These are phyloP conservation scores for Pinna nobilis DNA, from an alignment of 1,140 invertebrate genomes.

Conservation along the genomic window DNA sequence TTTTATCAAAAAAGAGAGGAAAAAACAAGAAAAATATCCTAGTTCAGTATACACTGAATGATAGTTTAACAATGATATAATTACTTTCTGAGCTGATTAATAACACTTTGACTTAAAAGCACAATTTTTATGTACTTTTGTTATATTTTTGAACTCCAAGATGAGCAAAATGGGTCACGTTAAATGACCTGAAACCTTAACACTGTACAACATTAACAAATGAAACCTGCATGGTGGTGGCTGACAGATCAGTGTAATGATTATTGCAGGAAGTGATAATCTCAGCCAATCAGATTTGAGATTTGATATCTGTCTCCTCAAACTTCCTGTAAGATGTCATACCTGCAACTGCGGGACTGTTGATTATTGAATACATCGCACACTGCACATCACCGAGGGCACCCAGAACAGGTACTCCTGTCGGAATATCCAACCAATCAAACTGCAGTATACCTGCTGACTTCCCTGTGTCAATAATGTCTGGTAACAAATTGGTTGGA, in stretches of 20 bases:
- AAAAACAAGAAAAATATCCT: background rate
- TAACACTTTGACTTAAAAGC: too few relatives aligned
- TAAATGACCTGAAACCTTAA: too few relatives aligned
- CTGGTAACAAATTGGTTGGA: constrained; percentile 84
- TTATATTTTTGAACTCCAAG: too few relatives aligned
- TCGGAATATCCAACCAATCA: constrained; percentile 86
- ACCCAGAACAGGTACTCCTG: constrained; percentile 82
- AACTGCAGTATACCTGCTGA: constrained; percentile 81
- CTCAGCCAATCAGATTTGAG: background rate
- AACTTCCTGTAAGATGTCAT: background rate
- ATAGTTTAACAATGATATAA: too few relatives aligned
- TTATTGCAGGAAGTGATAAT: background rate
- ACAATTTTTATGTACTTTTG: too few relatives aligned
- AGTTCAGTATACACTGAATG: too few relatives aligned
- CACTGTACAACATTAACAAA: too few relatives aligned
- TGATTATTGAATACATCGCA: constrained; percentile 86
- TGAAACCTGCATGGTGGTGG: too few relatives aligned
- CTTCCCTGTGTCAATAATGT: constrained; percentile 81
- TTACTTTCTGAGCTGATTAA: too few relatives aligned
- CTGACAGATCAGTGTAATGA: too few relatives aligned
- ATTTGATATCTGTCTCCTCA: background rate
- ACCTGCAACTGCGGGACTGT: constrained; percentile 79
- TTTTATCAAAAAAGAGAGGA: background rate
- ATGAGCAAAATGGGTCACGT: too few relatives aligned
- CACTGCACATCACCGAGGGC: constrained; percentile 90